Conservation (phyloP, 1,140 invertebrate species). For the Ceratina japonica region DNA sequence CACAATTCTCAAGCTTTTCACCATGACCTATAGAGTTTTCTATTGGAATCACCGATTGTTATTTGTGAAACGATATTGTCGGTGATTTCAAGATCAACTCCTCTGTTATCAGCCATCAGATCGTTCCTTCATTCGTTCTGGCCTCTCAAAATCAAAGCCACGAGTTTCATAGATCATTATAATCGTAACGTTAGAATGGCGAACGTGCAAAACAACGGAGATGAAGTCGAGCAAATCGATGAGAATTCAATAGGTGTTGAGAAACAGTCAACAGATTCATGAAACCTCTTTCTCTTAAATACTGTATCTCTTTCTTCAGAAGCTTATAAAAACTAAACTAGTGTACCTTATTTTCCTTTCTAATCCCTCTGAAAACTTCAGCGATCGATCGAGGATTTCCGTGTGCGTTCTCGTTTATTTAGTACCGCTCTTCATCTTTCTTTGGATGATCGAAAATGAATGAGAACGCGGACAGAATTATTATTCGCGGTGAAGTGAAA, state of each 20-base stretch:
- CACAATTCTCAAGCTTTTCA: no score
- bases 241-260: neutral
- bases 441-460: neutral
- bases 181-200: neutral
- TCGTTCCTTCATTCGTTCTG: slow-evolving; percentile 28
- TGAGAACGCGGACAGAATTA: neutral
- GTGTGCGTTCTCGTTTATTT: neutral
- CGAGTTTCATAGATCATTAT: neutral
- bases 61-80: no score
- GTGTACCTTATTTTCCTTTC: neutral
- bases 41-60: no score
- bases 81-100: no score
- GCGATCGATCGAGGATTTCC: slow-evolving; percentile 22
- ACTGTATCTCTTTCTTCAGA: neutral
- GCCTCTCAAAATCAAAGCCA: neutral
- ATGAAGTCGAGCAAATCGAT: neutral
- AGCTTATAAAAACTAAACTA: neutral
- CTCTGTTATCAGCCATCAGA: slow-evolving; percentile 16
- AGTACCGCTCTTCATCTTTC: neutral
- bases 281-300: neutral
- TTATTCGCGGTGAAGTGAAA: slow-evolving; percentile 3
- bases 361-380: neutral
- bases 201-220: neutral
- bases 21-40: no score
- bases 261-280: neutral